A percentile compares a stretch with the other conserved stretches of the same genome.
Conservation (phyloP, 2,113 vertebrate genomes). For the Ameiurus melas region DNA sequence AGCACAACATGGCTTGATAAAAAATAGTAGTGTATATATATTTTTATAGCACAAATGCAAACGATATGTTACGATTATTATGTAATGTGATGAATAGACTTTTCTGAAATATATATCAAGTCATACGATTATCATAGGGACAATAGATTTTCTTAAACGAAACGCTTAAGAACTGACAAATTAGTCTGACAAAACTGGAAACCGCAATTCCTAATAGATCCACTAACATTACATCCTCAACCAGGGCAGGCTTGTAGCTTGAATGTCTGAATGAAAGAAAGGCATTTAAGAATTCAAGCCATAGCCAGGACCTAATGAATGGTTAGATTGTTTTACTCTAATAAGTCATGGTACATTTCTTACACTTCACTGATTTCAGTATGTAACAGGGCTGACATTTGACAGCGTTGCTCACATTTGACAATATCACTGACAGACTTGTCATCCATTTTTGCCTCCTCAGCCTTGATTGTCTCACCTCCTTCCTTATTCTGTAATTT, state of each 20-base stretch:
- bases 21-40: background rate
- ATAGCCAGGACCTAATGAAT: background rate
- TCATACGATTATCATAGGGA: background rate
- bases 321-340: background rate
- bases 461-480: background rate
- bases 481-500: slow-evolving; percentile 19
- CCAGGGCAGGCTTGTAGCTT: background rate
- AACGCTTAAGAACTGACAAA: background rate
- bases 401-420: background rate
- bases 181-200: background rate
- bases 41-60: background rate
- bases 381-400: background rate
- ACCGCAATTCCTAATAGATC: background rate
- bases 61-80: background rate
- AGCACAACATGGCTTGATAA: background rate
- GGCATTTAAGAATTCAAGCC: background rate
- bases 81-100: background rate
- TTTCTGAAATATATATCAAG: background rate
- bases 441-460: background rate
- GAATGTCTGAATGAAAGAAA: background rate
- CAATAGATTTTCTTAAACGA: background rate
- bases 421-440: background rate
- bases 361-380: background rate
- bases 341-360: background rate
- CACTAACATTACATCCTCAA: background rate